Percentiles rank a stretch among this genome's conserved stretches.
phyloP scores from a whole-genome alignment of 2,113 vertebrate species.

The Sphyrna mokarran region DNA sequence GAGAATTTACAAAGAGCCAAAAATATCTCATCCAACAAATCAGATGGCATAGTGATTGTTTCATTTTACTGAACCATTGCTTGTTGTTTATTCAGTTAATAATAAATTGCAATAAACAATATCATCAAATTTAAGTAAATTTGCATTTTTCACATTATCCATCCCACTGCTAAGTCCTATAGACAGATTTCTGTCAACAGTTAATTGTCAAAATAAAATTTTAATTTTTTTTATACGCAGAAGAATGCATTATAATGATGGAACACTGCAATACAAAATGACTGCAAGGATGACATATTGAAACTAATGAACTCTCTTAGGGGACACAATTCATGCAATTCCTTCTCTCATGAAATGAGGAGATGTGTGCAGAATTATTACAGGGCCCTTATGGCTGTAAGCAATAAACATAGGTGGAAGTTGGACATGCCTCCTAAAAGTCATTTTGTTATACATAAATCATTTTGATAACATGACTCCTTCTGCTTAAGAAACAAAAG shows the following conservation, averaged over 20 bases:
- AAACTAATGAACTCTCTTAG: conserved; percentile 12
- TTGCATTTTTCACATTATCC: background rate
- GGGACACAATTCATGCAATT: conserved; percentile 15
- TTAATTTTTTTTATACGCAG: background rate
- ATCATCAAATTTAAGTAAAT: background rate
- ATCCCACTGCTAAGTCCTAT: background rate
- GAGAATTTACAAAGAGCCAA: background rate
- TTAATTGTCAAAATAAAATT: background rate
- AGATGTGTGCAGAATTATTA: conserved; percentile 26
- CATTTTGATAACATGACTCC: background rate
- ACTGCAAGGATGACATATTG: conserved; percentile 24
- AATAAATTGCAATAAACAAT: background rate
- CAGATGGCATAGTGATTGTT: background rate
- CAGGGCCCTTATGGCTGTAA: background rate
- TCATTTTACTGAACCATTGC: background rate
- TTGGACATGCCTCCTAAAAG: conserved; percentile 2
- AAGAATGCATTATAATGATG: background rate
- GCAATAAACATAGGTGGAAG: background rate
- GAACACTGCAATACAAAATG: background rate
- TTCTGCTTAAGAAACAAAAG: background rate
- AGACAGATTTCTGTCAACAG: background rate
- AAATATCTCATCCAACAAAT: background rate
- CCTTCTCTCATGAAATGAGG: conserved; percentile 5
- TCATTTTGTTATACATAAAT: conserved; percentile 17
- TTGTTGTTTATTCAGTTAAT: background rate